Evolutionary conservation across 2,888 invertebrate species (phyloP).

Genomic region (Ornithoptera priamus): DNA sequence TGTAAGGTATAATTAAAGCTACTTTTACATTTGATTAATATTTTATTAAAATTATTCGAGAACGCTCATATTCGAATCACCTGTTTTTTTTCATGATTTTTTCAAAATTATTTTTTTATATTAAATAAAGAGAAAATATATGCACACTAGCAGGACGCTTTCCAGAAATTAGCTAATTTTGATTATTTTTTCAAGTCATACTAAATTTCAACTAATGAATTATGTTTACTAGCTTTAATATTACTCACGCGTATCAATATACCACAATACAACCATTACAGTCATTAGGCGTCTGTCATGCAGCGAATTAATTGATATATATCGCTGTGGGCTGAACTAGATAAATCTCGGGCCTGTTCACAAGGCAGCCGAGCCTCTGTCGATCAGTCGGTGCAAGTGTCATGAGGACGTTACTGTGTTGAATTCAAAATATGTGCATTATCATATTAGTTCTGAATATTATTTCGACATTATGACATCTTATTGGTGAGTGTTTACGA

Average conservation of each 20-base stretch:
- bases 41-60: too few species aligned
- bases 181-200: neutral
- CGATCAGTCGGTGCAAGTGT: constrained; percentile 32
- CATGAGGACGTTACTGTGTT: constrained; percentile 28
- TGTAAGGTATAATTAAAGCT: too few species aligned
- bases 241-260: constrained; percentile 25
- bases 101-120: too few species aligned
- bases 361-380: constrained; percentile 40
- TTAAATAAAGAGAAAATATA: too few species aligned
- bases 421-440: constrained; percentile 15
- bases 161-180: neutral
- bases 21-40: too few species aligned
- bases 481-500: constrained; percentile 17
- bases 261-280: constrained; percentile 17
- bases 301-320: constrained; percentile 68
- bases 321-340: constrained; percentile 40
- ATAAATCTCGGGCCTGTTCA: constrained; percentile 55
- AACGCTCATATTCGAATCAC: too few species aligned
- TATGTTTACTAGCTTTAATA: neutral
- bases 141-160: too few species aligned
- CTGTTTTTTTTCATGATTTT: too few species aligned
- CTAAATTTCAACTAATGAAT: constrained; percentile 11
- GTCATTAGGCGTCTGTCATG: constrained; percentile 48
- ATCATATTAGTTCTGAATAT: constrained; percentile 10
- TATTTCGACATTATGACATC: constrained; percentile 11